phyloP scores from a whole-genome alignment of 1,140 invertebrate genomes.

The Antheraea mylitta region DNA sequence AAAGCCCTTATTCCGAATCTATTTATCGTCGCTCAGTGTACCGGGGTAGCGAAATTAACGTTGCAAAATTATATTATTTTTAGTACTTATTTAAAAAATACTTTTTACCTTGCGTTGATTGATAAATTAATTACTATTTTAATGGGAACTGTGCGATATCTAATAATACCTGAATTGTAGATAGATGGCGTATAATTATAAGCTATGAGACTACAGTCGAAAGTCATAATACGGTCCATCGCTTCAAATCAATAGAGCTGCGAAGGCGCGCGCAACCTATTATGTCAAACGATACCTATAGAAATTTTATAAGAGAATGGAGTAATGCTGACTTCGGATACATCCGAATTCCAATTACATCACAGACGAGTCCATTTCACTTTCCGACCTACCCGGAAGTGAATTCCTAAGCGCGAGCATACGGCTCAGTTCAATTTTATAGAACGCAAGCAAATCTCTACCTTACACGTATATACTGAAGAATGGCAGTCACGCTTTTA shows the following conservation, averaged over 20 bases:
- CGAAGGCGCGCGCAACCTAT: constrained; percentile 47
- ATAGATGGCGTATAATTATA: too few species aligned
- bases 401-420: constrained; percentile 76
- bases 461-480: constrained; percentile 34
- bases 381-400: constrained; percentile 78
- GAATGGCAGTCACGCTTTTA: constrained; percentile 26
- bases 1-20: too few species aligned
- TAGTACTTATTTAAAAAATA: too few species aligned
- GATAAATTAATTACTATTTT: too few species aligned
- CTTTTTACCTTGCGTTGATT: too few species aligned
- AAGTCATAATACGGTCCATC: constrained; percentile 13
- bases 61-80: too few species aligned
- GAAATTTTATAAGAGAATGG: constrained; percentile 75
- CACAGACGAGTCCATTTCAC: constrained; percentile 77
- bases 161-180: too few species aligned
- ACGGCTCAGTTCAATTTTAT: constrained; percentile 61
- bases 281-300: constrained; percentile 71
- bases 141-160: too few species aligned
- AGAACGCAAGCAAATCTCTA: constrained; percentile 31
- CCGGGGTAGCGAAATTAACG: too few species aligned
- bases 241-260: constrained; percentile 48
- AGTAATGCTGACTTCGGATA: constrained; percentile 72
- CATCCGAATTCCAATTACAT: constrained; percentile 78
- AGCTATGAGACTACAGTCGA: neutral
- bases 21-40: too few species aligned